Conservation (phyloP, 2,888 invertebrate species). For the Allophyes oxyacanthae region DNA sequence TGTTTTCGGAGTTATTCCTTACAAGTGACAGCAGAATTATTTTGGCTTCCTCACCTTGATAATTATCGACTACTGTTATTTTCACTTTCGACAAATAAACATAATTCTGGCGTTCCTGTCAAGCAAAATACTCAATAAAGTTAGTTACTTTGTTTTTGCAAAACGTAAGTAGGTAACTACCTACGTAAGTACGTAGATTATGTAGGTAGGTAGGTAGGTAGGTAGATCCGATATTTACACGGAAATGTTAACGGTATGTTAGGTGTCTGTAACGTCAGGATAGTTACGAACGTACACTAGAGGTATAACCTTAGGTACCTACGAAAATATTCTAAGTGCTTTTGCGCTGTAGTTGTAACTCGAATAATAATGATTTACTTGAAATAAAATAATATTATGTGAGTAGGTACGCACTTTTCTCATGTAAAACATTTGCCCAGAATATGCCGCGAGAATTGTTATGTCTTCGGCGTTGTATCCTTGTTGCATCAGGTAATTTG, state of each 20-base stretch:
- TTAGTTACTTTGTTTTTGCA: neutral
- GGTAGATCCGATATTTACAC: no score
- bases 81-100: constrained; percentile 85
- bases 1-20: constrained; percentile 90
- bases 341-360: no score
- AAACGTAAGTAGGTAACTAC: no score
- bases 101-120: constrained; percentile 73
- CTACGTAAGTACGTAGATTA: no score
- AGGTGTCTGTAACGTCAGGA: no score
- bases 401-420: constrained; percentile 73
- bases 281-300: no score
- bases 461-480: constrained; percentile 90
- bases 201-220: no score
- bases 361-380: no score
- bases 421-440: constrained; percentile 92
- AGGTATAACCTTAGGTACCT: no score
- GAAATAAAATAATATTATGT: neutral
- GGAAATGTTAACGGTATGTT: no score
- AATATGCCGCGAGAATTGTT: constrained; percentile 93
- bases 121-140: constrained; percentile 22
- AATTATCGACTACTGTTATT: constrained; percentile 93
- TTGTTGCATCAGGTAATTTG: constrained; percentile 91
- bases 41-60: constrained; percentile 94
- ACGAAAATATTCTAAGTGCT: no score
- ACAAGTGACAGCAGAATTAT: constrained; percentile 94